Conservation (phyloP, 2,113 vertebrate species). For the Hemiprocne comata region DNA sequence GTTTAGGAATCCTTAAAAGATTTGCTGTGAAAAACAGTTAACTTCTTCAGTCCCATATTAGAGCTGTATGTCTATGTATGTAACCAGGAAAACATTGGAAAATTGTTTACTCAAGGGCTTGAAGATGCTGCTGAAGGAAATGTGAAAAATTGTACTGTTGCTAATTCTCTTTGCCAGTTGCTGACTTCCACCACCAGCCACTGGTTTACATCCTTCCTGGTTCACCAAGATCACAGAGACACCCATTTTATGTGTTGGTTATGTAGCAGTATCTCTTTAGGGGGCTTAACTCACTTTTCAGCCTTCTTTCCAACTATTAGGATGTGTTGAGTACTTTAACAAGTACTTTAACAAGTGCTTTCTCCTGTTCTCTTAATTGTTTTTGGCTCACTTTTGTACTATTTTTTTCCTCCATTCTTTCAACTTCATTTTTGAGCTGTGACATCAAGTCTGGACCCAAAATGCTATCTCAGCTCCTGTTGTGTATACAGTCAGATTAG, state of each 20-base stretch:
- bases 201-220: neutral
- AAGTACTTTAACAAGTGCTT: neutral
- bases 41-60: neutral
- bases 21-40: neutral
- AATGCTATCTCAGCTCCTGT: neutral
- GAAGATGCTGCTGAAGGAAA: neutral
- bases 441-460: neutral
- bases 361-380: neutral
- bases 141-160: neutral
- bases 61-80: accelerated
- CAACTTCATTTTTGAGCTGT: neutral
- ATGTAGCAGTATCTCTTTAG: neutral
- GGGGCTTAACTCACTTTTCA: neutral
- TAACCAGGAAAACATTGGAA: neutral
- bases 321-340: neutral
- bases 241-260: neutral
- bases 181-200: neutral
- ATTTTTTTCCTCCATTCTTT: neutral
- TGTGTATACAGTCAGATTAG: neutral
- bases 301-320: neutral
- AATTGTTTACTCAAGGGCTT: neutral
- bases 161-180: neutral
- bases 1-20: neutral
- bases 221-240: neutral
- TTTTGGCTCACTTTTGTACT: neutral